Conservation (phyloP, 2,797 vertebrate genomes). For the Poeciliopsis paucimaculata region DNA sequence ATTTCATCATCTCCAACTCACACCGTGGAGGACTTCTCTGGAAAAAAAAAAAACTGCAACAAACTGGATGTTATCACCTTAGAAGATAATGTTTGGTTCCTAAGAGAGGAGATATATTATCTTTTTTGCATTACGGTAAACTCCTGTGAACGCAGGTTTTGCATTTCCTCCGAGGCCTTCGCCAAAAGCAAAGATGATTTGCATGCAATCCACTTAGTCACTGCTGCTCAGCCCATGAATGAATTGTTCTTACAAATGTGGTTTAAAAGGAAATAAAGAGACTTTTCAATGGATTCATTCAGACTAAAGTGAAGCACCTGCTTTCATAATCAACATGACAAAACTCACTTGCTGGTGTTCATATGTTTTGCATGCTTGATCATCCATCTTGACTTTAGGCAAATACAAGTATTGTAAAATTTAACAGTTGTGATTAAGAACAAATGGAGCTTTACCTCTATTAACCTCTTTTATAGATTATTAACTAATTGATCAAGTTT, state of each 20-base stretch:
- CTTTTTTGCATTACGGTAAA: background rate
- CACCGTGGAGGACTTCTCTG: too few relatives aligned
- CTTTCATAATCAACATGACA: background rate
- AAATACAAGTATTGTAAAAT: background rate
- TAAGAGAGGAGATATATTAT: background rate
- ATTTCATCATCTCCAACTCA: too few relatives aligned
- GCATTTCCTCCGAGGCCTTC: background rate
- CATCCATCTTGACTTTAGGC: background rate
- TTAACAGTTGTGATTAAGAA: background rate
- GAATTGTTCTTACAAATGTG: background rate
- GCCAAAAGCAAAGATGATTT: background rate
- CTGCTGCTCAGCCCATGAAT: background rate
- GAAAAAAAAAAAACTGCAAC: too few relatives aligned
- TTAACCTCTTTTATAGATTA: background rate
- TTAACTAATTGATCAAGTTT: background rate
- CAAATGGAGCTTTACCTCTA: background rate
- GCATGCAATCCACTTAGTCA: background rate
- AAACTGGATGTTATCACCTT: background rate
- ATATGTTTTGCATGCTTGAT: background rate
- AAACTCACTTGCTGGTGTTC: background rate
- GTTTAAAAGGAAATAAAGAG: background rate
- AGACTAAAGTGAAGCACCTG: background rate
- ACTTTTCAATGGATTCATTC: background rate
- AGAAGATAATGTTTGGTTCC: background rate
- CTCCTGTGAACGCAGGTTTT: background rate